These are phyloP conservation scores for Andrena hattorfiana DNA, from an alignment of 2,888 invertebrate genomes.

Conservation along the genomic window DNA sequence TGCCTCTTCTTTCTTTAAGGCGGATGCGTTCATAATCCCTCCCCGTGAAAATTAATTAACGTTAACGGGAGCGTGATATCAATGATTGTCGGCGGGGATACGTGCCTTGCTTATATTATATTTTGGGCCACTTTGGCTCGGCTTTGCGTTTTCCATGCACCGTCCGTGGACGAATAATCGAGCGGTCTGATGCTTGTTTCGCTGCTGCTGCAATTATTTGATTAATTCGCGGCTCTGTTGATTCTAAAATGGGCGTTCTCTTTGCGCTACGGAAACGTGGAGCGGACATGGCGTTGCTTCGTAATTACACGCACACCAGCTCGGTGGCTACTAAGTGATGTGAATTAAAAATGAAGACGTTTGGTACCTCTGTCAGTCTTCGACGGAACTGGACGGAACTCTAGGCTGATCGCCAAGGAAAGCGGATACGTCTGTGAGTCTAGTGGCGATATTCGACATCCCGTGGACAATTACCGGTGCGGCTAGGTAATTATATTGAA, in stretches of 20 bases:
- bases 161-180: neutral
- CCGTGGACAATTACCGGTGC: neutral
- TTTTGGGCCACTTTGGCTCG: neutral
- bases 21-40: slow-evolving; percentile 28
- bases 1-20: slow-evolving; percentile 17
- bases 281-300: neutral
- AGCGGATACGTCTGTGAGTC: neutral
- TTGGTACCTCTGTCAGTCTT: slow-evolving; percentile 30
- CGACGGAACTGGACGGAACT: slow-evolving; percentile 5
- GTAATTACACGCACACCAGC: neutral
- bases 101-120: too few relatives aligned
- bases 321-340: slow-evolving; percentile 3
- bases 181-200: slow-evolving; percentile 10
- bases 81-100: neutral
- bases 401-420: neutral
- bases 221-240: neutral
- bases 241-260: slow-evolving; percentile 21
- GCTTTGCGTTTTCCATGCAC: neutral
- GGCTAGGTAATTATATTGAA: neutral
- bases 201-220: slow-evolving; percentile 17
- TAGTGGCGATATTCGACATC: neutral
- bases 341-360: slow-evolving; percentile 45
- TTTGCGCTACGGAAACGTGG: neutral
- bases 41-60: slow-evolving; percentile 45
- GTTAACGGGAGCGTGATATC: neutral